Evolutionary conservation across 2,797 vertebrate genomes (phyloP).

Genomic region (Pangasius sanitwongsei): DNA sequence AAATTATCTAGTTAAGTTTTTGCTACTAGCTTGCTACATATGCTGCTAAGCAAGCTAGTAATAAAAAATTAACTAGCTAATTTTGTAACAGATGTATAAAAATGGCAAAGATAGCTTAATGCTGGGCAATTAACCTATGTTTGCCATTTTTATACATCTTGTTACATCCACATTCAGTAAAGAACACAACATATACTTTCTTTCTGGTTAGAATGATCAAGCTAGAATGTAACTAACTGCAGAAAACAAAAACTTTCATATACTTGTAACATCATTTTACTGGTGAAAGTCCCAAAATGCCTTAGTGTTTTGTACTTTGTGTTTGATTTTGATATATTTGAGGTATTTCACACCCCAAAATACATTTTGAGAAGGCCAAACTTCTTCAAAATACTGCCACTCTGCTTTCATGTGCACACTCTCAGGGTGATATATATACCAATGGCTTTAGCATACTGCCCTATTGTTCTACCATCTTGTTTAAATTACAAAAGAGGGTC

Average conservation of each 20-base stretch:
- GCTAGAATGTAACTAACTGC: background rate
- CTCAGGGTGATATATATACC: background rate
- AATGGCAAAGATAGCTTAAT: too few relatives aligned
- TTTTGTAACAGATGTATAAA: too few relatives aligned
- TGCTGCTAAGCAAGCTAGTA: background rate
- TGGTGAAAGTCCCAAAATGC: background rate
- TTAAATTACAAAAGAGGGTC: constrained; percentile 38
- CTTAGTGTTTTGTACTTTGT: background rate
- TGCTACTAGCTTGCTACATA: background rate
- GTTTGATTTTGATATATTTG: background rate
- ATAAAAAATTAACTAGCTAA: too few relatives aligned
- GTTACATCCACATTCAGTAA: background rate
- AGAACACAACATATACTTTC: background rate
- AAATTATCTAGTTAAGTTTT: background rate
- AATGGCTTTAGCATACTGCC: constrained; percentile 38
- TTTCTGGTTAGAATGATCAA: background rate
- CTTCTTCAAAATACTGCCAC: background rate
- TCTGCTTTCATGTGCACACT: background rate
- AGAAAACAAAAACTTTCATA: background rate
- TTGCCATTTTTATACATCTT: background rate
- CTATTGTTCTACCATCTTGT: constrained; percentile 48
- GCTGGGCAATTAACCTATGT: background rate
- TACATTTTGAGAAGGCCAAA: background rate
- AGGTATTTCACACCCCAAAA: background rate
- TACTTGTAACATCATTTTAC: background rate